Evolutionary conservation across 2,888 invertebrate species (phyloP).

Genomic region (Cremastobaeus sp.): DNA sequence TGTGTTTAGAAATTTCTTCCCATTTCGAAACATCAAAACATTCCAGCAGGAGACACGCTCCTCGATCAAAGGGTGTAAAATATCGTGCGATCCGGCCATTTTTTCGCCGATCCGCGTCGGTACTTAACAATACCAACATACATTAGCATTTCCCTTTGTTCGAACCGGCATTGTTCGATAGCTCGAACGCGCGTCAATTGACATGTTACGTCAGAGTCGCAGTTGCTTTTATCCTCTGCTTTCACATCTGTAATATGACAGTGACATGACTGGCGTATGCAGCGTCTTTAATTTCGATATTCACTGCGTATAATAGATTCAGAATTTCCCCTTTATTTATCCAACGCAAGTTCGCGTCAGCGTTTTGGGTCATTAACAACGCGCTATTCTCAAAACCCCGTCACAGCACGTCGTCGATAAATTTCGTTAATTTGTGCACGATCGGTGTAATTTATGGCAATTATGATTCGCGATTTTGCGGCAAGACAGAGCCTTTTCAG

Average conservation of each 20-base stretch:
- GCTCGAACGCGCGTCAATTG: constrained; percentile 41
- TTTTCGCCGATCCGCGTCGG: neutral
- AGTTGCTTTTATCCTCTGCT: constrained; percentile 50
- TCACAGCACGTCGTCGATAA: no score
- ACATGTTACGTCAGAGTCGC: constrained; percentile 52
- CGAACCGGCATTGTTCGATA: constrained; percentile 41
- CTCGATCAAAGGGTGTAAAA: constrained; percentile 31
- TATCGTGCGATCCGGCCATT: neutral
- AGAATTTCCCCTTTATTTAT: constrained; percentile 29
- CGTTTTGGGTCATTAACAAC: no score
- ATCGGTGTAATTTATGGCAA: constrained; percentile 24
- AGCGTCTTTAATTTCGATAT: constrained; percentile 42
- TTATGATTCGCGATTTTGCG: constrained; percentile 18
- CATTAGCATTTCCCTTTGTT: constrained; percentile 51
- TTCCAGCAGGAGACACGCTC: no score
- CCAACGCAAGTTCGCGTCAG: no score
- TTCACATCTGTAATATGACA: constrained; percentile 58
- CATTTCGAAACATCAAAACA: no score
- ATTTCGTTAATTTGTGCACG: constrained; percentile 19
- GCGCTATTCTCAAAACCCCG: no score
- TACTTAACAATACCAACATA: constrained; percentile 51
- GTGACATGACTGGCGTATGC: constrained; percentile 49
- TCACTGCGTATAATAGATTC: constrained; percentile 43
- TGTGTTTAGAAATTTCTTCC: no score
- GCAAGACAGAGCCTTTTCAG: constrained; percentile 7